Conservation (phyloP, 2,113 vertebrate species). For the Fukomys damarensis region DNA sequence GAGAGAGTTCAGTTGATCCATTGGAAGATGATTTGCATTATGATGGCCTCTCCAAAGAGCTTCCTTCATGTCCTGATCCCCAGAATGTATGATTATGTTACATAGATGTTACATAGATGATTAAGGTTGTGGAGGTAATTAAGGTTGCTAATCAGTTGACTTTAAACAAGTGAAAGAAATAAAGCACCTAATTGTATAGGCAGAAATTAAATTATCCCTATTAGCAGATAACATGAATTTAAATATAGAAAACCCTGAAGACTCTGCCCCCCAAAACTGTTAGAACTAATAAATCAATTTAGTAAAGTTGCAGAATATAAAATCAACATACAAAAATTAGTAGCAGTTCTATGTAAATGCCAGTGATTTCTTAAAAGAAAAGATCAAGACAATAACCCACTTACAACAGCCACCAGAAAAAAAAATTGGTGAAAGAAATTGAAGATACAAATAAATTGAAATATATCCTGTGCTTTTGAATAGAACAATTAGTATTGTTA, state of each 20-base stretch:
- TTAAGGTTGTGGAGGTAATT: background rate
- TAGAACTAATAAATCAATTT: background rate
- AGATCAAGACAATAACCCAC: background rate
- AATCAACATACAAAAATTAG: background rate
- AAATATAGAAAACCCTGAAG: background rate
- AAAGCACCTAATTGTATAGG: background rate
- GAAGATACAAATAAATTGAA: background rate
- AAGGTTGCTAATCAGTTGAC: background rate
- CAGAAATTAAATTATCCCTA: background rate
- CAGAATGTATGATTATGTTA: background rate
- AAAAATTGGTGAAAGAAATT: background rate
- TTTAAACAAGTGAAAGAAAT: background rate
- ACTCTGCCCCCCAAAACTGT: background rate
- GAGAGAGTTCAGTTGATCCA: background rate
- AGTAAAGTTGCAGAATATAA: background rate
- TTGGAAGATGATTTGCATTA: background rate
- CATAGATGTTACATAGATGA: background rate
- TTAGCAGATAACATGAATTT: background rate
- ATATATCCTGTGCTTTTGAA: background rate
- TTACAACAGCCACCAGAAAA: background rate
- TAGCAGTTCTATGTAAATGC: background rate
- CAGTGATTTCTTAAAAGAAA: background rate
- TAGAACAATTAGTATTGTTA: background rate
- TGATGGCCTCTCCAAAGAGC: background rate
- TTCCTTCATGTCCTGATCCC: background rate